phyloP scores from a whole-genome alignment of 2,113 vertebrate genomes.

The Chloropsis hardwickii region DNA sequence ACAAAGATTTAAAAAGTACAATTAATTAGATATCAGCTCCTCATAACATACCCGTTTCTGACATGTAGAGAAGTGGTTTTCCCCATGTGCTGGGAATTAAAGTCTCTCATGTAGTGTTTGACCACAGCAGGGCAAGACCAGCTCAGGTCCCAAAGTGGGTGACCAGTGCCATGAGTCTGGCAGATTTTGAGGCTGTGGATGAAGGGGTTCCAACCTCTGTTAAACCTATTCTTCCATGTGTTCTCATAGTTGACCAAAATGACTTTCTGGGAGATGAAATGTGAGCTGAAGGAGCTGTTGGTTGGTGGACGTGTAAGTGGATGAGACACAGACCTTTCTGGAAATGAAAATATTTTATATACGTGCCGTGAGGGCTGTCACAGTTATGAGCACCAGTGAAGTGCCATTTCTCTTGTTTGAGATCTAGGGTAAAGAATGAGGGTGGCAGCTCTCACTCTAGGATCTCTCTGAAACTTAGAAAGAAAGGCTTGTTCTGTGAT shows the following conservation, averaged over 20 bases:
- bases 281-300: neutral
- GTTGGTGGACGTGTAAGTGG: neutral
- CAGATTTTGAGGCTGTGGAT: neutral
- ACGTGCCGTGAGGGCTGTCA: neutral
- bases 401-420: neutral
- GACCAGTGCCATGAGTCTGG: neutral
- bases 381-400: neutral
- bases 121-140: neutral
- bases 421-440: neutral
- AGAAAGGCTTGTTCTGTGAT: neutral
- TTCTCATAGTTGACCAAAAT: neutral
- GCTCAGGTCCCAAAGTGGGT: neutral
- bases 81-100: neutral
- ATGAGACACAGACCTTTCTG: neutral
- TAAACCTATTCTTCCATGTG: neutral
- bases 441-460: neutral
- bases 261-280: neutral
- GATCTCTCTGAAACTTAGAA: neutral
- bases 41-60: constrained; percentile 12
- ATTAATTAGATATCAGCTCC: constrained; percentile 40
- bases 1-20: constrained; percentile 65
- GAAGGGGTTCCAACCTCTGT: neutral
- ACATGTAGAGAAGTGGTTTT: neutral
- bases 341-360: neutral
- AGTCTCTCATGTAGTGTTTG: neutral